A percentile compares a stretch with the other conserved stretches of the same genome.
These are phyloP conservation scores for Nasua narica DNA, from an alignment of 2,797 vertebrate genomes.

Conservation along the genomic window DNA sequence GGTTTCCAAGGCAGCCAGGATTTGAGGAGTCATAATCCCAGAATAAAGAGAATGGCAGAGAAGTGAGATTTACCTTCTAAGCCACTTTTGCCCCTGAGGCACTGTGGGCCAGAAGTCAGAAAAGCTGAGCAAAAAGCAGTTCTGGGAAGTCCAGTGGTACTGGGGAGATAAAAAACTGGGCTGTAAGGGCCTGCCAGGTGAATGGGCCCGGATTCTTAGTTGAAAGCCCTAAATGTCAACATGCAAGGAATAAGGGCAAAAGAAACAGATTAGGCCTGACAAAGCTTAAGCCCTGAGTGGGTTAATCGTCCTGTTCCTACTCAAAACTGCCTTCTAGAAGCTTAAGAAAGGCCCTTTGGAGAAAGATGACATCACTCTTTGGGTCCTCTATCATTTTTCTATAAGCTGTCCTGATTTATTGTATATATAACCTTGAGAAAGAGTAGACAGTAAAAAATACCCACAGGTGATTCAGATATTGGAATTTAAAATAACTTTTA, in stretches of 20 bases:
- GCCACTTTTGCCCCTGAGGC: background rate
- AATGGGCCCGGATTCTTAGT: background rate
- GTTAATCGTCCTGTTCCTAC: background rate
- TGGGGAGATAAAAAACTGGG: background rate
- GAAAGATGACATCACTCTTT: background rate
- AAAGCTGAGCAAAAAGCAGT: background rate
- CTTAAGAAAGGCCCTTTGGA: background rate
- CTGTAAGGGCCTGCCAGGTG: background rate
- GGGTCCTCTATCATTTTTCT: background rate
- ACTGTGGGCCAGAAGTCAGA: background rate
- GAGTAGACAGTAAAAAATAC: background rate
- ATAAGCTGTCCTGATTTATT: background rate
- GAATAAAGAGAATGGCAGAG: background rate
- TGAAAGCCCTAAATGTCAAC: background rate
- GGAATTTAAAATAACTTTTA: constrained; percentile 18
- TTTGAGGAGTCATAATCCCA: background rate
- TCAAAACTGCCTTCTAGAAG: background rate
- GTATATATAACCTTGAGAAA: background rate
- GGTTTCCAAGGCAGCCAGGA: background rate
- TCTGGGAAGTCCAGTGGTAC: background rate
- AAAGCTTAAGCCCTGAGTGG: background rate
- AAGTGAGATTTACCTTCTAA: constrained; percentile 8
- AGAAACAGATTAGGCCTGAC: background rate
- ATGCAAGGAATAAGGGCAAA: background rate
- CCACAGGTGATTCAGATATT: background rate